phyloP scores from a whole-genome alignment of 2,888 invertebrate genomes.

The Diarsia dahlii region DNA sequence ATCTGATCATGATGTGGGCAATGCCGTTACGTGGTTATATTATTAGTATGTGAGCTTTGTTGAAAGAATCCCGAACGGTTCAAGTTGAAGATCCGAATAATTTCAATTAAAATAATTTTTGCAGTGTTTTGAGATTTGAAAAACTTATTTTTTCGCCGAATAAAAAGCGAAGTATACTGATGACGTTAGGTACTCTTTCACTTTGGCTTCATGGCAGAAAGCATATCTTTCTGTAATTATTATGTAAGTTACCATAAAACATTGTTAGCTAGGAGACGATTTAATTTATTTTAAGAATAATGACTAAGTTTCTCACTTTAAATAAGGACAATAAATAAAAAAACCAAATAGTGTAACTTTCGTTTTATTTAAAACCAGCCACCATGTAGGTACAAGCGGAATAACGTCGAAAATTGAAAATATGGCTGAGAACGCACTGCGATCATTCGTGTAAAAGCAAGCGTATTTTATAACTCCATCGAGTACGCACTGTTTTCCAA shows the following conservation, averaged over 20 bases:
- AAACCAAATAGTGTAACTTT: conserved; percentile 40
- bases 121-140: background rate
- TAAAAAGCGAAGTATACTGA: background rate
- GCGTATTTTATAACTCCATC: background rate
- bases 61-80: background rate
- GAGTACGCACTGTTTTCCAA: background rate
- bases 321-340: conserved; percentile 42
- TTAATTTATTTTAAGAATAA: background rate
- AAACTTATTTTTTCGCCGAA: background rate
- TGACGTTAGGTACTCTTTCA: background rate
- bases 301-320: background rate
- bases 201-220: background rate
- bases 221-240: background rate
- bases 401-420: conserved; percentile 53
- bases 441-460: conserved; percentile 2
- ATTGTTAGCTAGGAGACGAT: background rate
- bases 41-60: background rate
- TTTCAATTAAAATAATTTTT: too few species aligned
- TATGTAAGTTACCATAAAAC: background rate
- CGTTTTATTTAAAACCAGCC: conserved; percentile 67
- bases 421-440: conserved; percentile 40
- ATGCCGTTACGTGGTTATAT: background rate
- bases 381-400: conserved; percentile 63
- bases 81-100: background rate
- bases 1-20: background rate